Percentiles rank a stretch among this genome's conserved stretches.
phyloP scores from a whole-genome alignment of 92 coral and sea anemone species.

The Hydrozoanthus gracilis region DNA sequence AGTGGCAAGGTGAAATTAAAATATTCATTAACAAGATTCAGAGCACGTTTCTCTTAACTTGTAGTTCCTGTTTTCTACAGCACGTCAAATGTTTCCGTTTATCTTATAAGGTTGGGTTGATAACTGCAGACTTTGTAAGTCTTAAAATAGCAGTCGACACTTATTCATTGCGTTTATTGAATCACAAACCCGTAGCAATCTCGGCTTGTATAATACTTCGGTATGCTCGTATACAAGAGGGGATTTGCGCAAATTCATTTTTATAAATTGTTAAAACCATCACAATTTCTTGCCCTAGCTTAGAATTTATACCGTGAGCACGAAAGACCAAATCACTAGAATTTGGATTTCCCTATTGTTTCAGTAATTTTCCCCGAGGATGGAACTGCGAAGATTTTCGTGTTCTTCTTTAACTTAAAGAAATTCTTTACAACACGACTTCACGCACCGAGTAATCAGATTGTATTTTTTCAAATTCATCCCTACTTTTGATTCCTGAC shows the following conservation, averaged over 20 bases:
- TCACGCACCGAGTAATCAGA: slow-evolving; percentile 50
- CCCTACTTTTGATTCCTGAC: slow-evolving; percentile 37
- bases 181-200: slow-evolving; percentile 4
- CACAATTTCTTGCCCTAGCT: background rate
- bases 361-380: slow-evolving; percentile 41
- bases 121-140: no score
- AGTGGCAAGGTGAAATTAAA: slow-evolving; percentile 22
- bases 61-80: no score
- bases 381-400: slow-evolving; percentile 9
- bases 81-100: no score
- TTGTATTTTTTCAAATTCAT: slow-evolving; percentile 10
- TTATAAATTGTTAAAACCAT: slow-evolving; percentile 41
- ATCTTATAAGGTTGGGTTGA: no score
- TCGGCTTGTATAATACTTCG: background rate
- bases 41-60: background rate
- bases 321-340: slow-evolving; percentile 10
- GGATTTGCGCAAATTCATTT: slow-evolving; percentile 35
- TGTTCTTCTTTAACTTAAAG: slow-evolving; percentile 21
- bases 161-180: background rate
- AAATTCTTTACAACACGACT: slow-evolving; percentile 40
- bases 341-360: slow-evolving; percentile 39
- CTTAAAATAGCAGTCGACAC: no score
- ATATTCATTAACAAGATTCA: background rate
- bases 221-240: background rate
- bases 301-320: background rate